Conservation (phyloP, 2,113 vertebrate species). For the Lamprologus tigripictilis region DNA sequence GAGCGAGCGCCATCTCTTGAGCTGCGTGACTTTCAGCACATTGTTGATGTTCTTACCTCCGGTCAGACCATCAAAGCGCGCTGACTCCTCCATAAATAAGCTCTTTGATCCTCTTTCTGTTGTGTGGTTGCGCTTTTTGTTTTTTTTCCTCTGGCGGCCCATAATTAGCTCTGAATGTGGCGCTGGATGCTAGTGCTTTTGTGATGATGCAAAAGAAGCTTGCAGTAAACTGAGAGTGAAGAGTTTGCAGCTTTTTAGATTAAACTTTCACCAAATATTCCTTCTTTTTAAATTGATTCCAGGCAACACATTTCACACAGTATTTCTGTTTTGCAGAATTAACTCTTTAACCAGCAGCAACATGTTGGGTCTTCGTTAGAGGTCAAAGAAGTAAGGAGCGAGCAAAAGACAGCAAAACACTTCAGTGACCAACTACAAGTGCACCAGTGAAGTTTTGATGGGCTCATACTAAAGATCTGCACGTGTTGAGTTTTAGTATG, state of each 20-base stretch:
- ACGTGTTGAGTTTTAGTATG: background rate
- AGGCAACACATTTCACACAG: background rate
- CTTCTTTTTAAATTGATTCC: background rate
- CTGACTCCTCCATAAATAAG: background rate
- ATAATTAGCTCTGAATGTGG: constrained; percentile 9
- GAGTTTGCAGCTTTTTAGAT: background rate
- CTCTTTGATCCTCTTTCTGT: constrained; percentile 19
- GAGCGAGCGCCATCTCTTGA: background rate
- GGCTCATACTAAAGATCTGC: background rate
- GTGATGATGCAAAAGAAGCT: background rate
- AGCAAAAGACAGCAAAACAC: background rate
- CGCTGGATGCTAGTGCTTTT: background rate
- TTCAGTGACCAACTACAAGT: background rate
- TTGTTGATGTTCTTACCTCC: constrained; percentile 11
- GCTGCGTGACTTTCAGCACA: background rate
- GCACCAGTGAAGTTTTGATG: background rate
- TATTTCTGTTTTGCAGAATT: background rate
- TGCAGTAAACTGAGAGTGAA: background rate
- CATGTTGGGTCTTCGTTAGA: background rate
- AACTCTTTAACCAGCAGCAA: background rate
- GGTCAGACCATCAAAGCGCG: background rate
- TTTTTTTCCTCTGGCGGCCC: background rate
- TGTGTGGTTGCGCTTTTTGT: background rate
- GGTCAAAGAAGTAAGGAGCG: background rate
- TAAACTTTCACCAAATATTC: background rate